A percentile compares a stretch with the other conserved stretches of the same genome.
These are phyloP conservation scores for Leptinotarsa haldemani DNA, from an alignment of 2,888 invertebrate genomes.

Conservation along the genomic window DNA sequence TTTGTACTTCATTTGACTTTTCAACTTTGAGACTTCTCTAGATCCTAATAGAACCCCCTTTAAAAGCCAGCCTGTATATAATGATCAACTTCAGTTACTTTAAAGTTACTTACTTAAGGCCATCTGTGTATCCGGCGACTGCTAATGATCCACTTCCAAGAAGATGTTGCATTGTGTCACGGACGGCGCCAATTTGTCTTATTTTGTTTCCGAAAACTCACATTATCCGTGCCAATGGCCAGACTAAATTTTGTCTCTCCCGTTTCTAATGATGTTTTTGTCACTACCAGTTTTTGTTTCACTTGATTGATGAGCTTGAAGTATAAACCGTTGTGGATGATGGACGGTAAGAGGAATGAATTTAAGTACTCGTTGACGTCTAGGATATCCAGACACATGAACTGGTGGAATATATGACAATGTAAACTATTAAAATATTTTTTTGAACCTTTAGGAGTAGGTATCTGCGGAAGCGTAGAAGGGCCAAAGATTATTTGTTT, in stretches of 20 bases:
- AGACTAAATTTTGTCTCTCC: slow-evolving; percentile 13
- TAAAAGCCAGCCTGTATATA: too few relatives aligned
- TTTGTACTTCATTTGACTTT: too few relatives aligned
- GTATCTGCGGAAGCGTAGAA: too few relatives aligned
- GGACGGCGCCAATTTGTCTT: slow-evolving; percentile 22
- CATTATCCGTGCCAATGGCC: slow-evolving; percentile 7
- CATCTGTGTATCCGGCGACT: neutral
- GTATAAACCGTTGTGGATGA: neutral
- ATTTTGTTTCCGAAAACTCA: slow-evolving; percentile 14
- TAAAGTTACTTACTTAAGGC: neutral
- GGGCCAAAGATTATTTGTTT: too few relatives aligned
- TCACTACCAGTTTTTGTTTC: slow-evolving; percentile 15
- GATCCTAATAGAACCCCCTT: too few relatives aligned
- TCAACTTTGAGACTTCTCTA: too few relatives aligned
- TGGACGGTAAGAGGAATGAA: neutral
- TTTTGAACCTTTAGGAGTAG: too few relatives aligned
- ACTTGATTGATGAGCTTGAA: slow-evolving; percentile 19
- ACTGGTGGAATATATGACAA: neutral
- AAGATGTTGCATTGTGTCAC: slow-evolving; percentile 22
- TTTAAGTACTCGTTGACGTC: neutral
- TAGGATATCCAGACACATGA: neutral
- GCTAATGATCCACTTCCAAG: slow-evolving; percentile 15
- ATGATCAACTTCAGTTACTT: too few relatives aligned
- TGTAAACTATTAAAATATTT: neutral
- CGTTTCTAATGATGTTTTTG: slow-evolving; percentile 26